These are phyloP conservation scores for Eptatretus atami DNA, from an alignment of 2,797 vertebrate genomes.

Conservation along the genomic window DNA sequence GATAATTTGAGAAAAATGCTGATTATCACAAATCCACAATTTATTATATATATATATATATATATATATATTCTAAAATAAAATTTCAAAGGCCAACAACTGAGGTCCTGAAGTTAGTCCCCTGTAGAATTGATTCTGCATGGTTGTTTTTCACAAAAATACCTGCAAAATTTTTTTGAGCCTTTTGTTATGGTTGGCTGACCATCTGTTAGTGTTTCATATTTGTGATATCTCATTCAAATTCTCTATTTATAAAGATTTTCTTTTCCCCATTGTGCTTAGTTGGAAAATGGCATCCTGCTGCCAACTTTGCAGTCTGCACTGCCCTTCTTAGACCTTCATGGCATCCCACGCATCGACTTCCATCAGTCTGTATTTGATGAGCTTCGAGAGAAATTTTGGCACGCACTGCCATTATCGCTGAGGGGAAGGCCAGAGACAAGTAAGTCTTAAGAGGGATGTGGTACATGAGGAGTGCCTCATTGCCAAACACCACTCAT, in stretches of 20 bases:
- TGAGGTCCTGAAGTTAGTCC: too few relatives aligned
- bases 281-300: conserved; percentile 84
- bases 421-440: conserved; percentile 16
- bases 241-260: background rate
- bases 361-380: conserved; percentile 96
- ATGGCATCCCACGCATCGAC: conserved; percentile 70
- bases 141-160: too few relatives aligned
- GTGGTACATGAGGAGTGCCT: too few relatives aligned
- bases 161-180: background rate
- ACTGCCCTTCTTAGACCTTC: conserved; percentile 71
- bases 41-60: too few relatives aligned
- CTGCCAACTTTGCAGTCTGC: conserved; percentile 80
- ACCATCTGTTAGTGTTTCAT: background rate
- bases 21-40: too few relatives aligned
- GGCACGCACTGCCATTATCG: conserved; percentile 59
- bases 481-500: too few relatives aligned
- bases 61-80: too few relatives aligned
- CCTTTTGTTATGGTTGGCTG: background rate
- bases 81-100: too few relatives aligned
- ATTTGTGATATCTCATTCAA: background rate
- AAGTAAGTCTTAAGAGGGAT: too few relatives aligned
- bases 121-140: too few relatives aligned
- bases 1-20: too few relatives aligned
- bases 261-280: background rate
- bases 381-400: conserved; percentile 74